Evolutionary conservation across 2,888 invertebrate genomes (phyloP).

Genomic region (Himalopsyche kuldschensis): DNA sequence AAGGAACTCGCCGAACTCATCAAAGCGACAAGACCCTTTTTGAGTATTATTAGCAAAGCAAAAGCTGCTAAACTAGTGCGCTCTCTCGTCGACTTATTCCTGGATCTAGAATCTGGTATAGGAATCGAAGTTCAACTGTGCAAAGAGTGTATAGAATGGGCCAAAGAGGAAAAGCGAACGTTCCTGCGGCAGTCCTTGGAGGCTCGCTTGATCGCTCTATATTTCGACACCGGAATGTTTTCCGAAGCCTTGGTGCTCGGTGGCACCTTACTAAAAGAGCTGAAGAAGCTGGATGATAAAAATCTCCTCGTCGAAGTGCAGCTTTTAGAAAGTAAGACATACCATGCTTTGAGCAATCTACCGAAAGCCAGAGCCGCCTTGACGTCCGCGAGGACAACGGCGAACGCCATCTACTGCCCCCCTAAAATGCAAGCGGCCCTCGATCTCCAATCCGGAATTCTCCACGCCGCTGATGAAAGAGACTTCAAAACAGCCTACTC

Average conservation of each 20-base stretch:
- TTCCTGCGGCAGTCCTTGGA: slow-evolving; percentile 96
- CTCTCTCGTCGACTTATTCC: slow-evolving; percentile 94
- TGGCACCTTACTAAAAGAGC: slow-evolving; percentile 85
- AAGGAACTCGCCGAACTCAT: slow-evolving; percentile 91
- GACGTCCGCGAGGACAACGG: slow-evolving; percentile 98
- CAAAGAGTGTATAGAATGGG: slow-evolving; percentile 99
- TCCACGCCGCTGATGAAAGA: slow-evolving; percentile 99
- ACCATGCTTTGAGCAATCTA: slow-evolving; percentile 94
- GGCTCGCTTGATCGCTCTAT: slow-evolving; percentile 91
- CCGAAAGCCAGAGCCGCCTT: slow-evolving; percentile 95
- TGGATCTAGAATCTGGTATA: slow-evolving; percentile 94
- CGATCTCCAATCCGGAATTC: slow-evolving; percentile 95
- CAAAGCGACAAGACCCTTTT: slow-evolving; percentile 92
- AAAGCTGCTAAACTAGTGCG: slow-evolving; percentile 98
- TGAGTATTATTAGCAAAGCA: slow-evolving; percentile 94
- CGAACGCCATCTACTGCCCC: slow-evolving; percentile 98
- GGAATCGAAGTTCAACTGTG: slow-evolving; percentile 92
- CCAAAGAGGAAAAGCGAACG: slow-evolving; percentile 95
- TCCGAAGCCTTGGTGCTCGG: slow-evolving; percentile 83
- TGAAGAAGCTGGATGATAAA: slow-evolving; percentile 99
- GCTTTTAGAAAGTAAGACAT: slow-evolving; percentile 96
- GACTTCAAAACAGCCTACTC: slow-evolving; percentile 99
- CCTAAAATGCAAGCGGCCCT: slow-evolving; percentile 97
- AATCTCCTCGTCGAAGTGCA: slow-evolving; percentile 98
- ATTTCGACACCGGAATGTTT: slow-evolving; percentile 89